Evolutionary conservation across 2,888 invertebrate species (phyloP), one percentile per base, ranked within the genome.

Genomic region (Brachyptera putata): DNA sequence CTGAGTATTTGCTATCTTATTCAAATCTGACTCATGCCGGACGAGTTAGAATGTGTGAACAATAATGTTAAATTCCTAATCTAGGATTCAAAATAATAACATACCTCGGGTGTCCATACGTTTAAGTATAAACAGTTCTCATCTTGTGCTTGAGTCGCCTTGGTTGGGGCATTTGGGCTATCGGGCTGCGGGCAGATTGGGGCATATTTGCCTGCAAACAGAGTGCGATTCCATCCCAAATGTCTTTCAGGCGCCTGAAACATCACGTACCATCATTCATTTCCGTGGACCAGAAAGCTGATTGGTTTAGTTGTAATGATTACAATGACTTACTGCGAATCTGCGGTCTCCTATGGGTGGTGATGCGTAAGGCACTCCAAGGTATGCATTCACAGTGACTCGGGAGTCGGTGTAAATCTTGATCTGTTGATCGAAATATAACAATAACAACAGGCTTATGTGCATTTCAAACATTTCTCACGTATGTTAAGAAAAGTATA

Each of bases 71-170:
- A n/a, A n/a, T n/a, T n/a, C n/a, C n/a, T n/a, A n/a, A n/a, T n/a
- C n/a, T n/a, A n/a, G n/a, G n/a, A n/a, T n/a, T n/a, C n/a, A n/a
- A n/a, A n/a, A n/a, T n/a, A n/a, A n/a, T n/a, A n/a, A 11, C 69
- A 67, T 73, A 86, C 87, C 80, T 86, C 84, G 48, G 95, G 89
- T 1, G 88, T 84, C 92, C 94, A 95, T 64, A 95, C 85, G 71
- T 94, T 95, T 55, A 95, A 75, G 71, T 86, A 91, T n/a, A 95
- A 80, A 70, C 95, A 95, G 74, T 95, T 91, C 77, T 93, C 92
- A 63, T 77, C 81, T 50, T 76, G 70, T 68, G 73, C 67, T 69
- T 75, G 70, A 26, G 70, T 64, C 0, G 68, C 70, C 14, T 71
- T 73, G 21, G 25, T 56, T 1, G 77, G 77, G 62, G 78, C 77